phyloP scores from a whole-genome alignment of 2,888 invertebrate genomes.

The Plutella xylostella region DNA sequence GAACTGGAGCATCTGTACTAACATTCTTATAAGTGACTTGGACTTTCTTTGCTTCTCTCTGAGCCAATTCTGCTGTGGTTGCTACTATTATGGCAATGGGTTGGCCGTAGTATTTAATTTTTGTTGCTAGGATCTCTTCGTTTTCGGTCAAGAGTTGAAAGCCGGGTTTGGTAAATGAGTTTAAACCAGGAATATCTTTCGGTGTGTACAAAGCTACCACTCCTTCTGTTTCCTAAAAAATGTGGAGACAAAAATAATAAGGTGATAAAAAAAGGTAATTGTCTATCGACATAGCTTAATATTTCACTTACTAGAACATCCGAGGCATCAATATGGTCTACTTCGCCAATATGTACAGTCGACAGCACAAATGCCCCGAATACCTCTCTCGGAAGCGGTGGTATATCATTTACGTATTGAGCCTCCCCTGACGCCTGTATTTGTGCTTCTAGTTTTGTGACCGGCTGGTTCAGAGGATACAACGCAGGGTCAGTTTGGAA shows the following conservation, averaged over 20 bases:
- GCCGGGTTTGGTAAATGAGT: conserved; percentile 56
- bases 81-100: conserved; percentile 78
- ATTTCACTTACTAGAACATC: conserved; percentile 68
- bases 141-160: conserved; percentile 40
- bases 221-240: conserved; percentile 70
- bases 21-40: conserved; percentile 66
- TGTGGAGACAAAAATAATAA: no score
- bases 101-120: conserved; percentile 74
- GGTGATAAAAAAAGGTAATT: background rate
- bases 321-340: conserved; percentile 68
- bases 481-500: conserved; percentile 68
- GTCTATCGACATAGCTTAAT: background rate
- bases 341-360: conserved; percentile 65
- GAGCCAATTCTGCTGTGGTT: conserved; percentile 62
- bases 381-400: conserved; percentile 70
- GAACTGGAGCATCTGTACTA: conserved; percentile 31
- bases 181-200: conserved; percentile 77
- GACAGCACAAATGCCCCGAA: conserved; percentile 71
- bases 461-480: conserved; percentile 77
- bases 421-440: conserved; percentile 70
- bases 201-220: conserved; percentile 73
- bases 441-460: conserved; percentile 71
- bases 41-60: conserved; percentile 67
- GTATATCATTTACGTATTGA: conserved; percentile 74
- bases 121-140: conserved; percentile 66